Base-by-base conservation (phyloP, 2,888 invertebrate genomes). In the Nymphalis c-album region DNA sequence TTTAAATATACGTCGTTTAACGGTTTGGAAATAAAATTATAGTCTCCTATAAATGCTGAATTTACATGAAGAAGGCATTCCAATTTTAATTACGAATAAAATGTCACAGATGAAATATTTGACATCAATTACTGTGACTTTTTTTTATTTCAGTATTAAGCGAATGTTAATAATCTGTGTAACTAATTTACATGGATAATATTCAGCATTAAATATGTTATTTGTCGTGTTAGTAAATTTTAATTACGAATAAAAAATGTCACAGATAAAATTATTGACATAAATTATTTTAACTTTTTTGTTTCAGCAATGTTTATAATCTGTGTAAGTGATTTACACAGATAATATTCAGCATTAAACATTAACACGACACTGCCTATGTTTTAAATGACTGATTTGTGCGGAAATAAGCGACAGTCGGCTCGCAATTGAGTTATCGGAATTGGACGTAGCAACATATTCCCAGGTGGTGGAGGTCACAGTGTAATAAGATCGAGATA, bases 41-140 rank as follows among this genome's bases (percentile, higher is more conserved):
- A 57, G 63, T 66, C 59, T 60, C 47, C 45, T 58, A 64, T 64
- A 60, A 57, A 62, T 60, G 55, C 46, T 46, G 47, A 67, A 62
- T 70, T 64, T 65, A 31, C 63, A 68, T 68, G 22, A 63, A 65
- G 47, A 59, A 64, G 55, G 55, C 57, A 55, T 55, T 40, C 10
- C 40, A 40, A 18, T 57, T 40, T 40, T 35, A 40, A 57, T 57
- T 57, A 8, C 18, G 57, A 50, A 40, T 45, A 62, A 50, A 40
- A 40, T 17, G 22, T 53, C 26, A 53, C 22, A 16, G 17, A 53
- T 20, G 40, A 50, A 20, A 50, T 20, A 20, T 18, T 7, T 18
- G 20, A 50, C 50, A 13, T 18, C 0, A 18, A 10, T 3, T 50
- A 13, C 4, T 40, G 13, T 10, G 35, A 40, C 13, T 13, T 13